Evolutionary conservation across 2,888 invertebrate genomes (phyloP), one percentile per base, ranked within the genome.

Genomic region (Azorinus chamasolen): DNA sequence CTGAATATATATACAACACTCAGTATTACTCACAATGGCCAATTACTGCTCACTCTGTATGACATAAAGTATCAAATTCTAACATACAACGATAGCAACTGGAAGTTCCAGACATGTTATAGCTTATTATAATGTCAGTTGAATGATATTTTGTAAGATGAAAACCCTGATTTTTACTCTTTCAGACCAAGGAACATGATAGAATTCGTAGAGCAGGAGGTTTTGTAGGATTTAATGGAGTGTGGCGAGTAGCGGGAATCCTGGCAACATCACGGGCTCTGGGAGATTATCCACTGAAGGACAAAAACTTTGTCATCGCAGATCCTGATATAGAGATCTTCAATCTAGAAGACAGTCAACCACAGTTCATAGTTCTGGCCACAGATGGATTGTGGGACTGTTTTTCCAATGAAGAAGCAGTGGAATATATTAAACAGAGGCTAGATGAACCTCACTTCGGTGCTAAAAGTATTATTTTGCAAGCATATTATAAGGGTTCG

Each of bases 301-400:
- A 97, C 91, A 96, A 96, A 91, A 97, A 96, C 92, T 95, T 98
- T 90, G 97, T 99, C 68, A 98, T 98, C 84, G 98, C 98, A 2
- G 97, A 98, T 93, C 99, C 99, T 8, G 98, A 99, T 92, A 97
- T 99, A 85, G 94, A 97, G 87, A 96, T 97, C 37, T 98, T 98
- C 91, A 96, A 98, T 93, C 94, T 98, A 70, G 95, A 95, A 71
- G 96, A 97, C 93, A 96, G 97, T 90, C 96, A 91, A 90, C 97
- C 98, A 0, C 95, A 96, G 94, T 99, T 99, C 93, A 94, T 98
- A 85, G 96, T 99, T 77, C 94, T 99, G 71, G 99, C 98, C 16
- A 97, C 98, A 0, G 99, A 99, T 94, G 99, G 99, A 1, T 94
- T 99, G 39, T 99, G 98, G 98, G 99, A 99, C 92, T 97, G 97